Evolutionary conservation across 1,140 invertebrate species (phyloP).

Genomic region (Eupristina koningsbergeri): DNA sequence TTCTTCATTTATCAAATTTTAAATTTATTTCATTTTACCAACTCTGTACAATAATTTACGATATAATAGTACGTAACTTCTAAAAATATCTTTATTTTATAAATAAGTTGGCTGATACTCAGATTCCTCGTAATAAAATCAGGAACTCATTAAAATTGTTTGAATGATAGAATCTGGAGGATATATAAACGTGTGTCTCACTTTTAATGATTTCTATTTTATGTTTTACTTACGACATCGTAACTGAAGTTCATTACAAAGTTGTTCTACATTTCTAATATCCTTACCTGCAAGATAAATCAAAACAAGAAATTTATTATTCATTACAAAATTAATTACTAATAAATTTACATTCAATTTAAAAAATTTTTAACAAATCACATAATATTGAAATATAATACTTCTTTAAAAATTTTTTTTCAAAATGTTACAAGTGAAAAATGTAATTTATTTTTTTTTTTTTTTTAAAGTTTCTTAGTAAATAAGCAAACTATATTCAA

Average conservation of each 20-base stretch:
- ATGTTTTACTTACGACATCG: neutral
- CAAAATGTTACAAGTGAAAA: neutral
- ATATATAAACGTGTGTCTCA: neutral
- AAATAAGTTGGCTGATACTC: neutral
- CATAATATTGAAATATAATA: neutral
- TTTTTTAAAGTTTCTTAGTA: too few relatives aligned
- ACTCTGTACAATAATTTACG: neutral
- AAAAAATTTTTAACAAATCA: neutral
- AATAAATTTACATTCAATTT: slow-evolving; percentile 7
- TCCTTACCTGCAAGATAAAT: slow-evolving; percentile 39
- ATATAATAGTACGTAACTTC: neutral
- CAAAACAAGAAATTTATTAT: neutral
- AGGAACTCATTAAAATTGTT: neutral
- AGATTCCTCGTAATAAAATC: neutral
- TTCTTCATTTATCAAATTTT: too few relatives aligned
- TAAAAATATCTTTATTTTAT: neutral
- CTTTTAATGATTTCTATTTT: neutral
- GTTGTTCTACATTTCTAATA: slow-evolving; percentile 3
- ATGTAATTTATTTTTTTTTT: too few relatives aligned
- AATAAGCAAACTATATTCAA: neutral
- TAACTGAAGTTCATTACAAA: slow-evolving; percentile 7
- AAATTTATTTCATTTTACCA: too few relatives aligned
- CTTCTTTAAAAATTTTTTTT: neutral
- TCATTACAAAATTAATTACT: slow-evolving; percentile 2
- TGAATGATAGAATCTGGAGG: neutral